Base-by-base conservation (phyloP, 2,888 invertebrate genomes). In the Sinodicranocentrus sp. region DNA sequence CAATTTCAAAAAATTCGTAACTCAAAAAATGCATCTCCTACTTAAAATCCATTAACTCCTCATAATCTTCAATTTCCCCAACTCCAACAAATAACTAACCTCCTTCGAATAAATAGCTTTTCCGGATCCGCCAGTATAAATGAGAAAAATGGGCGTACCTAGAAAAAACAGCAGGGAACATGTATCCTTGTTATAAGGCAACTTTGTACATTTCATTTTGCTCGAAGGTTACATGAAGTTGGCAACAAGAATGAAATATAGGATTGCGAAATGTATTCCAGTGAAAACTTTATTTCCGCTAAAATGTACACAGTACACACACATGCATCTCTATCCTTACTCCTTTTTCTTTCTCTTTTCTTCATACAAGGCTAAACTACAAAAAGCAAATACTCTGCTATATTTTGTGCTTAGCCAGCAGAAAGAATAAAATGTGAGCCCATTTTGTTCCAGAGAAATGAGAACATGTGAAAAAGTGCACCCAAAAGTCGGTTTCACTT, bases 401-500 rank as follows among this genome's bases (percentile, higher is more conserved):
- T 54, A 44, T 33, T 68, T 44, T 43, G 15, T 43, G 39, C 25
- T 43, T 68, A 68, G 39, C 17, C 13, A 13, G 59, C 59, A 59
- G 59, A 59, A 59, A 59, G 25, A 59, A 17, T 52, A 3, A 21
- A 59, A 25, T 3, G 25, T 61, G 52, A 73, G 75, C 73, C 77
- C 84, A 83, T 86, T 84, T 85, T 86, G 85, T 86, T 72, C 61
- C 72, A 43, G 48, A 39, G 48, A 44, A 63, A 52, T 52, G 52
- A 43, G 72, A 63, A 72, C 71, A 72, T 33, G 70, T 70, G 78
- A 78, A 68, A 43, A 28, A 63, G 63, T 63, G 63, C 19, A 63
- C 63, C 63, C 63, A 28, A 39, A 63, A 28, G 63, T 63, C 28
- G 2, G 19, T 13, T n/a, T 17, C 8, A 63, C 63, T 63, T 63